A percentile compares a stretch with the other conserved stretches of the same genome.
Evolutionary conservation across 2,113 vertebrate species (phyloP).

Genomic region (Orthonyx spaldingii): DNA sequence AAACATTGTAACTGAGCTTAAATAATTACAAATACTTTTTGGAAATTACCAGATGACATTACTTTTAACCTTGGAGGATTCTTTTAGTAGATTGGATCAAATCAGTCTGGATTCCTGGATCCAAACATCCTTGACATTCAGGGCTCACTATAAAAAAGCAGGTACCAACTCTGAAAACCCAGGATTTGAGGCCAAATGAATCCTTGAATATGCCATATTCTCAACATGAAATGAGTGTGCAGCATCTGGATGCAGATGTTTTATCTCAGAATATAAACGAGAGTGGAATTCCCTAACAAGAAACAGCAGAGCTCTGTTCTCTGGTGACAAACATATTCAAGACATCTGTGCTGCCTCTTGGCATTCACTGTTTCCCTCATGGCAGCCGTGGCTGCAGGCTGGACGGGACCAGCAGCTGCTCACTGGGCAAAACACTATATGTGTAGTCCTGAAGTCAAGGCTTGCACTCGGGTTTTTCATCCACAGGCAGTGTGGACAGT

Average conservation of each 20-base stretch:
- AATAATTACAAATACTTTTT: neutral
- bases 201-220: neutral
- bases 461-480: neutral
- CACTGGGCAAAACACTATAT: rapidly evolving
- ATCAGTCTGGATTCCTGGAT: neutral
- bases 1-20: neutral
- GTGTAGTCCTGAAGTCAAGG: neutral
- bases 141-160: neutral
- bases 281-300: neutral
- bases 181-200: neutral
- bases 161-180: neutral
- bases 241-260: neutral
- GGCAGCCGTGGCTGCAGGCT: neutral
- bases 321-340: neutral
- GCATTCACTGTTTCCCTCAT: rapidly evolving
- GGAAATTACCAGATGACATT: neutral
- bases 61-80: neutral
- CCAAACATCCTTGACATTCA: neutral
- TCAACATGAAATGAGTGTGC: neutral
- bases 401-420: neutral
- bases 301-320: neutral
- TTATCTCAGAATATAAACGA: neutral
- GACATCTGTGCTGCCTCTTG: neutral
- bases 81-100: neutral
- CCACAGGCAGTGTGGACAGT: neutral